Evolutionary conservation across 2,888 invertebrate genomes (phyloP), one percentile per base, ranked within the genome.

Genomic region (Euzophera pinguis): DNA sequence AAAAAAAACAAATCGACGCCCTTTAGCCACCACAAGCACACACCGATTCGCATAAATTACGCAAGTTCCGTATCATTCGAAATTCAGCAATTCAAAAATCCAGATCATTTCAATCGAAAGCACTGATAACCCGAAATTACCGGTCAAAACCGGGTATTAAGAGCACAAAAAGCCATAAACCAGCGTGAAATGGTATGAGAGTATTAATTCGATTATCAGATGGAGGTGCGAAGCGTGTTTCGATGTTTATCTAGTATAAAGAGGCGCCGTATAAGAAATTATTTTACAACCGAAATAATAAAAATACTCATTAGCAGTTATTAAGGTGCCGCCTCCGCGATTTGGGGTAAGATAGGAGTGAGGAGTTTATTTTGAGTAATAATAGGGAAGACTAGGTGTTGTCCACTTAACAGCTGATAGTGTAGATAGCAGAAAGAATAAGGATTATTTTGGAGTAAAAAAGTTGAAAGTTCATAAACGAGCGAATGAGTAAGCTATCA

Each of bases 191-290:
- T 85, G 81, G 77, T 87, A 84, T 69, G 76, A 87, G 85, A 87
- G 85, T 74, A 84, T 87, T 88, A 89, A 90, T 88, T 87, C 88
- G 88, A 88, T 89, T 89, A 89, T 89, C 89, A 89, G 90, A 90
- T 89, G 65, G 84, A 89, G 86, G 89, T 89, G 90, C 78, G 86
- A 90, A 90, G 88, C 88, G 88, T 77, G 86, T 86, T 89, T 84
- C 73, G 90, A 90, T 90, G 90, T 89, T 90, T 90, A 89, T 90
- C 90, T 89, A 87, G 86, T 80, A 85, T 87, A 88, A 88, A 87
- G 86, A 89, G 86, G 85, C 78, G 75, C 81, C 78, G 75, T 83
- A 81, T 81, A 84, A 85, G 86, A 85, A 89, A 89, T 89, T 87
- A 89, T 89, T 88, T 89, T 82, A 90, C 85, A 78, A 68, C 83